Percentiles rank a stretch among this genome's conserved stretches.
Conservation (phyloP, 1,140 invertebrate species). For the Brachionus manjavacas region DNA sequence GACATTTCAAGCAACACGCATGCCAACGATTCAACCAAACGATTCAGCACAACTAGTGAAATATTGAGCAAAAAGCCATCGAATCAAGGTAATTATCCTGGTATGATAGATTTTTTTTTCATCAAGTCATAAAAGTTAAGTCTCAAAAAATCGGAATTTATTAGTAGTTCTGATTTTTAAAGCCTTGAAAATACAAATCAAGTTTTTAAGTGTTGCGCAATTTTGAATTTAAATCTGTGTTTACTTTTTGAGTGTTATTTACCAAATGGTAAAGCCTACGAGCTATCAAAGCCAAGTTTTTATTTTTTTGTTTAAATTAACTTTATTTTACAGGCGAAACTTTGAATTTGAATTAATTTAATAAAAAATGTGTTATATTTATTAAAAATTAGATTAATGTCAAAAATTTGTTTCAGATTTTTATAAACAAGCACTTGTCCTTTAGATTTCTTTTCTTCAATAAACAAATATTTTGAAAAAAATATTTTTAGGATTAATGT, state of each 20-base stretch:
- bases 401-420: background rate
- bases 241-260: background rate
- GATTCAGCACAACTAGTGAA: slow-evolving; percentile 41
- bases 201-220: background rate
- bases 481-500: background rate
- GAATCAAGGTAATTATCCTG: background rate
- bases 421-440: background rate
- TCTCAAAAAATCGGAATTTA: background rate
- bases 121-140: background rate
- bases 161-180: background rate
- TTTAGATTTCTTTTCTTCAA: background rate
- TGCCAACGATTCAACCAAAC: background rate
- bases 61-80: slow-evolving; percentile 13
- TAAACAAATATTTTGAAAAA: background rate
- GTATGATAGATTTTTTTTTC: background rate
- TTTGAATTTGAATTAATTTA: background rate
- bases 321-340: background rate
- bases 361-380: background rate
- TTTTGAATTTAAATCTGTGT: background rate
- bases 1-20: background rate
- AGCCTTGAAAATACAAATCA: background rate
- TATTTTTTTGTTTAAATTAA: background rate
- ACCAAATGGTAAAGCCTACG: background rate
- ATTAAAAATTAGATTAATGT: background rate
- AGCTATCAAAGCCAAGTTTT: too few species aligned